Evolutionary conservation across 1,140 invertebrate genomes (phyloP).

Genomic region (Paracyclopina nana): DNA sequence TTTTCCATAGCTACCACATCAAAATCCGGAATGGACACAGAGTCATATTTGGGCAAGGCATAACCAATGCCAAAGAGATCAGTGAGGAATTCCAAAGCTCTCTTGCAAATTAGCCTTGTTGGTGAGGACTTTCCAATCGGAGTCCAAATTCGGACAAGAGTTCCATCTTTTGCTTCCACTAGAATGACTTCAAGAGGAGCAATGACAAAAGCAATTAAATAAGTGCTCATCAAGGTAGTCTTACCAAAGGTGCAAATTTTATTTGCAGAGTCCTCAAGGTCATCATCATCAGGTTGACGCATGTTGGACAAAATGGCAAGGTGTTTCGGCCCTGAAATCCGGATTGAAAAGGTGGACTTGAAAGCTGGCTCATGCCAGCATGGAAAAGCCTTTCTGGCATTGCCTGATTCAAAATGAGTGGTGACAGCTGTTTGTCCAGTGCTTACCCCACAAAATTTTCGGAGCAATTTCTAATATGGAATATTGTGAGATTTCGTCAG

Average conservation of each 20-base stretch:
- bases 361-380: constrained; percentile 84
- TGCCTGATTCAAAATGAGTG: constrained; percentile 69
- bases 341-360: constrained; percentile 61
- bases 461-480: too few species aligned
- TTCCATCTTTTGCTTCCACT: neutral
- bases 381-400: constrained; percentile 70
- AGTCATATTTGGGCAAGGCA: constrained; percentile 24
- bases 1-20: constrained; percentile 37
- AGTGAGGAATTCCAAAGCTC: constrained; percentile 10
- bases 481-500: too few species aligned
- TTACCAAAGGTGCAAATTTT: neutral
- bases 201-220: neutral
- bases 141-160: neutral
- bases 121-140: constrained; percentile 19
- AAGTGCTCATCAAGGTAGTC: neutral
- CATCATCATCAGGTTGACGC: neutral
- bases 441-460: too few species aligned
- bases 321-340: constrained; percentile 25
- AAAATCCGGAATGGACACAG: constrained; percentile 35
- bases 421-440: neutral
- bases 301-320: constrained; percentile 4
- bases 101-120: constrained; percentile 18
- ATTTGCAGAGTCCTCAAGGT: too few species aligned
- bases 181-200: neutral
- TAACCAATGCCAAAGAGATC: constrained; percentile 18